phyloP scores from a whole-genome alignment of 2,888 invertebrate species.

The Spicauda simplicius region DNA sequence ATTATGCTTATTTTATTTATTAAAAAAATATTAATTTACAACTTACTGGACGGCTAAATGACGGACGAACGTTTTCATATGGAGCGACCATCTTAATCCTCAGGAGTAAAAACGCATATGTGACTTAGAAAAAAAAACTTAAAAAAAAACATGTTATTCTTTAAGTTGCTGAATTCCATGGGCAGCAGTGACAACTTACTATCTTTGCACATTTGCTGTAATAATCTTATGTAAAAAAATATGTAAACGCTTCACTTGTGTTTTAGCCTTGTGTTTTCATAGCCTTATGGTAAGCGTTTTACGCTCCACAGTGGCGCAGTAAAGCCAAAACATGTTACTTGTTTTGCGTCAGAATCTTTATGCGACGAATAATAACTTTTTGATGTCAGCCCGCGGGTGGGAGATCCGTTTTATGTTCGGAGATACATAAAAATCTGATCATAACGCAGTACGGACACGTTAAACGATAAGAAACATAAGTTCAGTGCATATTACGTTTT shows the following conservation, averaged over 20 bases:
- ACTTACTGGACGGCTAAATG: too few species aligned
- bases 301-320: slow-evolving; percentile 52
- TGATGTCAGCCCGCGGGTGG: slow-evolving; percentile 56
- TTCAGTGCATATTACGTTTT: slow-evolving; percentile 5
- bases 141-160: too few species aligned
- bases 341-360: slow-evolving; percentile 72
- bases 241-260: neutral
- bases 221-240: too few species aligned
- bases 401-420: slow-evolving; percentile 56
- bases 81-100: too few species aligned
- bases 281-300: slow-evolving; percentile 51
- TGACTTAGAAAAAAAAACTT: too few species aligned
- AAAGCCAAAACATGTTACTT: slow-evolving; percentile 61
- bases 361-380: slow-evolving; percentile 73
- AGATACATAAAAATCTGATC: slow-evolving; percentile 46
- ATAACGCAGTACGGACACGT: slow-evolving; percentile 17
- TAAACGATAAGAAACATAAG: slow-evolving; percentile 22
- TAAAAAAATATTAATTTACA: too few species aligned
- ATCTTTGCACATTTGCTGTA: too few species aligned
- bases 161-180: too few species aligned
- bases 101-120: too few species aligned
- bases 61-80: too few species aligned
- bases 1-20: too few species aligned
- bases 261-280: neutral
- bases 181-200: too few species aligned